Evolutionary conservation across 23 tunicate species (phyloP).

Genomic region (Ascidia mentula): DNA sequence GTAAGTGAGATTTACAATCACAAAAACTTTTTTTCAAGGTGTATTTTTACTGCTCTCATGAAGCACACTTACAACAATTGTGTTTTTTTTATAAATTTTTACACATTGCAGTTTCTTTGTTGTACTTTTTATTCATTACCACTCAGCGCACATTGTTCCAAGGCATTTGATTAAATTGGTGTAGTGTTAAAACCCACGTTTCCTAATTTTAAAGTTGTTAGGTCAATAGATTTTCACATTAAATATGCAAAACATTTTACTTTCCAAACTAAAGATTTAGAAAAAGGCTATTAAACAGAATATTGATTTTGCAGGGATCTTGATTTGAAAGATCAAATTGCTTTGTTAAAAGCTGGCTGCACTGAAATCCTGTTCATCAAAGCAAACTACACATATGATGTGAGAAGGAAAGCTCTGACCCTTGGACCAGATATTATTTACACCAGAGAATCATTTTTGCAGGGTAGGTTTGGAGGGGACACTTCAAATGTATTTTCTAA

Average conservation of each 20-base stretch:
- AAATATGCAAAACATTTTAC: background rate
- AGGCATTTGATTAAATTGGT: background rate
- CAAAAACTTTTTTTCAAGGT: too few species aligned
- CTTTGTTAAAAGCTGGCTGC: slow-evolving; percentile 88
- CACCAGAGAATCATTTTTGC: slow-evolving; percentile 89
- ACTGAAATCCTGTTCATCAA: slow-evolving; percentile 85
- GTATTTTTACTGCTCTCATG: background rate
- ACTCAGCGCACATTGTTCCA: background rate
- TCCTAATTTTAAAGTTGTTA: background rate
- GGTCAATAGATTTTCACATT: background rate
- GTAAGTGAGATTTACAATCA: slow-evolving; percentile 12
- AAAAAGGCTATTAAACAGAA: background rate
- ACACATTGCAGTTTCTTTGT: background rate
- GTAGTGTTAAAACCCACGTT: background rate
- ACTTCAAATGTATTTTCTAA: too few species aligned
- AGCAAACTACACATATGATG: slow-evolving; percentile 94
- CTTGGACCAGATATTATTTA: slow-evolving; percentile 86
- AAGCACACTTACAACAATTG: background rate
- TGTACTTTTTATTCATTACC: background rate
- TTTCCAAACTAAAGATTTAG: background rate
- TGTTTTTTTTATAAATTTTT: too few species aligned
- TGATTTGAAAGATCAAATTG: slow-evolving; percentile 72
- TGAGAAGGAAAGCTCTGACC: slow-evolving; percentile 63
- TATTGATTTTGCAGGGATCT: slow-evolving; percentile 46
- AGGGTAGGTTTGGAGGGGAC: slow-evolving; percentile 70